Conservation (phyloP, 2,113 vertebrate genomes). For the Clarias macrocephalus region DNA sequence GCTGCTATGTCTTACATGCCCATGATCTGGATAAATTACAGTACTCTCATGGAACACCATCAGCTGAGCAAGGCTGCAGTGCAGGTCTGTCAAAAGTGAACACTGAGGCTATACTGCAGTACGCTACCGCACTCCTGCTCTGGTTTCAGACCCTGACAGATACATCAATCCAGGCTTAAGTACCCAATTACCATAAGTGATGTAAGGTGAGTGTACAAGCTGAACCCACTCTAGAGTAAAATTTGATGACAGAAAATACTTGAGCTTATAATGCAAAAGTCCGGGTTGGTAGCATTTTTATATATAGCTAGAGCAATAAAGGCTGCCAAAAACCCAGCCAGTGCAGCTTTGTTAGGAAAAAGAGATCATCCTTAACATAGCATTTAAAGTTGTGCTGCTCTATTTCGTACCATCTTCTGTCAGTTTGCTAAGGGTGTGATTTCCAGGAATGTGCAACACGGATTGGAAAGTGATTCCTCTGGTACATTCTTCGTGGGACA, state of each 20-base stretch:
- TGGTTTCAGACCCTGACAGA: conserved; percentile 42
- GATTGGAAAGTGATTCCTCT: neutral
- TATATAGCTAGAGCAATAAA: neutral
- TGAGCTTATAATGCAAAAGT: conserved; percentile 23
- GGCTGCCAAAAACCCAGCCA: neutral
- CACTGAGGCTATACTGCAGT: conserved; percentile 23
- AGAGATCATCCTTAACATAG: neutral
- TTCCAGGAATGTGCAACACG: neutral
- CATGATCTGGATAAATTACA: conserved; percentile 18
- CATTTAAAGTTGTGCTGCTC: conserved; percentile 2
- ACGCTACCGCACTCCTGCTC: conserved; percentile 13
- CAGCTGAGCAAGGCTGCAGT: neutral
- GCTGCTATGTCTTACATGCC: conserved; percentile 19
- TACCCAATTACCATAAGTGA: conserved; percentile 44
- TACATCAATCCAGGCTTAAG: conserved; percentile 43
- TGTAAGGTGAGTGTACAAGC: conserved; percentile 27
- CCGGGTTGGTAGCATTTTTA: neutral
- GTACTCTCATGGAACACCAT: conserved; percentile 5
- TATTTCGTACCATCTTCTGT: neutral
- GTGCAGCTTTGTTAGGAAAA: neutral
- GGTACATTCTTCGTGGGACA: conserved; percentile 51
- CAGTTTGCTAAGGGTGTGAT: neutral
- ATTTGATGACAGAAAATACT: conserved; percentile 29
- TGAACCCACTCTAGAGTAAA: conserved; percentile 35
- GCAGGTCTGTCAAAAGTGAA: conserved; percentile 25